Conservation (phyloP, 2,888 invertebrate species). For the Drosophila leonis region DNA sequence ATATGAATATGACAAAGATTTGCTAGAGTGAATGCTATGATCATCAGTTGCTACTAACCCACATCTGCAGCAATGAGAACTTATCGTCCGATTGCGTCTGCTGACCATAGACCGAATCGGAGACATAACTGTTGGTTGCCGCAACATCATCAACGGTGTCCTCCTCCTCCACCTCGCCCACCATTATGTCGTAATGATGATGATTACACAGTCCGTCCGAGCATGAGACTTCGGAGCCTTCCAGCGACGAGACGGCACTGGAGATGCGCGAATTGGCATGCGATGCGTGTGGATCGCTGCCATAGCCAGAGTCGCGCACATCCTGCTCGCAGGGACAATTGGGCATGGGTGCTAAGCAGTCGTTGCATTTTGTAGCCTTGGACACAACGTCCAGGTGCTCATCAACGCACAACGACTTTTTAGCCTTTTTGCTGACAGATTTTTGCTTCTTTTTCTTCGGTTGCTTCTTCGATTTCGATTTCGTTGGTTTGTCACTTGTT, state of each 20-base stretch:
- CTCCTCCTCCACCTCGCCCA: slow-evolving; percentile 62
- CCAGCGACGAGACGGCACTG: slow-evolving; percentile 93
- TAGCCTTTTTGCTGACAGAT: slow-evolving; percentile 52
- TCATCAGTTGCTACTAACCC: slow-evolving; percentile 59
- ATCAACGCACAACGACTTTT: slow-evolving; percentile 41
- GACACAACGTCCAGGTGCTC: slow-evolving; percentile 45
- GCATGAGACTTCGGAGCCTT: slow-evolving; percentile 95
- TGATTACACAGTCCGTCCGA: slow-evolving; percentile 94
- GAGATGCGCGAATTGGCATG: slow-evolving; percentile 90
- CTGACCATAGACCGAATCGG: slow-evolving; percentile 55
- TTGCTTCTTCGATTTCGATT: slow-evolving; percentile 78
- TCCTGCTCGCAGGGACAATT: slow-evolving; percentile 87
- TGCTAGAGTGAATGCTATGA: neutral
- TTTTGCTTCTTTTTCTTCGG: slow-evolving; percentile 79
- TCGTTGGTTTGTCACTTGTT: slow-evolving; percentile 56
- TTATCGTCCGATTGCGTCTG: slow-evolving; percentile 60
- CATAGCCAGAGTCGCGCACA: slow-evolving; percentile 92
- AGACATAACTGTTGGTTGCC: slow-evolving; percentile 57
- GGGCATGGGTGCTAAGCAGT: slow-evolving; percentile 74
- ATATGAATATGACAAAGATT: neutral
- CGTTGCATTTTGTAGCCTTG: slow-evolving; percentile 75
- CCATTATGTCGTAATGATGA: slow-evolving; percentile 85
- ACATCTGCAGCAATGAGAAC: slow-evolving; percentile 74
- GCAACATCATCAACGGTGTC: slow-evolving; percentile 67
- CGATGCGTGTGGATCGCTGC: slow-evolving; percentile 88